A percentile compares a stretch with the other conserved stretches of the same genome.
Conservation (phyloP, 1,140 invertebrate species). For the Drosophila nigrodunni region DNA sequence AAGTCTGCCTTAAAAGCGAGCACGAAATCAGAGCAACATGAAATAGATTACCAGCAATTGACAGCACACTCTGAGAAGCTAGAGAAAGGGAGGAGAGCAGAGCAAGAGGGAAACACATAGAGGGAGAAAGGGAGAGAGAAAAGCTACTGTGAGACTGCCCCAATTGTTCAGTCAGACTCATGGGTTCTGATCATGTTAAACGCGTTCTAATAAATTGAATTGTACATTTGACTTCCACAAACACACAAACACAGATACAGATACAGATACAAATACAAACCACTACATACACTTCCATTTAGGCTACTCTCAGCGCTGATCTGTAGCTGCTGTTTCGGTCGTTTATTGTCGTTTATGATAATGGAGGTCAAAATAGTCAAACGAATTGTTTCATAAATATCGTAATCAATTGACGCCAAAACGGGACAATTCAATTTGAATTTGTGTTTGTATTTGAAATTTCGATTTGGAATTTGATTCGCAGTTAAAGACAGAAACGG, state of each 20-base stretch:
- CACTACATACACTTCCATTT: background rate
- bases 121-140: background rate
- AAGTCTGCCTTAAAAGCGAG: constrained; percentile 33
- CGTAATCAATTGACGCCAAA: constrained; percentile 73
- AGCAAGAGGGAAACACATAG: background rate
- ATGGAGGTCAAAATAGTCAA: constrained; percentile 82
- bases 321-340: constrained; percentile 34
- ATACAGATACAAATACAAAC: constrained; percentile 3
- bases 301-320: background rate
- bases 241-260: background rate
- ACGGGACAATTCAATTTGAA: constrained; percentile 53
- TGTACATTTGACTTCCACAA: constrained; percentile 77
- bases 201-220: constrained; percentile 82
- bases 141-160: constrained; percentile 25
- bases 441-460: constrained; percentile 42
- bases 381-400: constrained; percentile 77
- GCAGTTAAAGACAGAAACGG: background rate
- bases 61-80: constrained; percentile 11
- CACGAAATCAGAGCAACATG: constrained; percentile 42
- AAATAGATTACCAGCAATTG: constrained; percentile 74
- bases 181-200: constrained; percentile 63
- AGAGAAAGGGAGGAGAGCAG: background rate
- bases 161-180: constrained; percentile 34
- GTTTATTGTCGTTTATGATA: constrained; percentile 75
- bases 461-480: constrained; percentile 58